Evolutionary conservation across 2,888 invertebrate genomes (phyloP).

Genomic region (Perizoma affinitatum): DNA sequence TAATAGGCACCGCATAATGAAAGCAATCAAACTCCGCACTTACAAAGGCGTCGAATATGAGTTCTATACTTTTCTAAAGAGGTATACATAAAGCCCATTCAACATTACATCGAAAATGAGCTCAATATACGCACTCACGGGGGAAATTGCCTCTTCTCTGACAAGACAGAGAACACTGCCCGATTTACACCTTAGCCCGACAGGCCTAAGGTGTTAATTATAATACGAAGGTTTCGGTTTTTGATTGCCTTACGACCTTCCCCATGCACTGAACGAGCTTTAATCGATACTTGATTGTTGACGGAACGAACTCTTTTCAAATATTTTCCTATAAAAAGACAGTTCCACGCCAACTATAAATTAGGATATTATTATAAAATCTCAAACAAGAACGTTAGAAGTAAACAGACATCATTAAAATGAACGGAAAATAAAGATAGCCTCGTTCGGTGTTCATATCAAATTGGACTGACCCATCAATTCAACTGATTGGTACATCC

Average conservation of each 20-base stretch:
- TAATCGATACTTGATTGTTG: constrained; percentile 58
- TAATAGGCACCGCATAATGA: constrained; percentile 30
- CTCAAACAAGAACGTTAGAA: background rate
- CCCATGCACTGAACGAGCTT: constrained; percentile 48
- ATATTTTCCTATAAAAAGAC: background rate
- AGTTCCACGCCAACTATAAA: background rate
- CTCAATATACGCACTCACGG: constrained; percentile 25
- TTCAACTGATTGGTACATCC: constrained; percentile 27
- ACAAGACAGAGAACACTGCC: too few relatives aligned
- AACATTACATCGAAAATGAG: constrained; percentile 46
- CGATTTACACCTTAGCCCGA: too few relatives aligned
- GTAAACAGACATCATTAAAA: constrained; percentile 5
- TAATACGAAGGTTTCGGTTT: constrained; percentile 31
- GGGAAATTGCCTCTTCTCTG: constrained; percentile 41
- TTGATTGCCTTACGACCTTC: constrained; percentile 56
- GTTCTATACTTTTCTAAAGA: constrained; percentile 36
- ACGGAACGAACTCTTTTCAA: constrained; percentile 17
- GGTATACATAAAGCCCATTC: constrained; percentile 45
- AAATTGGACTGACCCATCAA: constrained; percentile 29
- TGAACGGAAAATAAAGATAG: constrained; percentile 30
- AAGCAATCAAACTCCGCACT: constrained; percentile 33
- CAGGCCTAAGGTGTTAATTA: constrained; percentile 44
- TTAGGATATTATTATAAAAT: background rate
- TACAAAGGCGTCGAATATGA: constrained; percentile 31
- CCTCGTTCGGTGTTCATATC: constrained; percentile 18